Evolutionary conservation across 2,888 invertebrate species (phyloP), one percentile per base, ranked within the genome.

Genomic region (Eutolmus rufibarbis): DNA sequence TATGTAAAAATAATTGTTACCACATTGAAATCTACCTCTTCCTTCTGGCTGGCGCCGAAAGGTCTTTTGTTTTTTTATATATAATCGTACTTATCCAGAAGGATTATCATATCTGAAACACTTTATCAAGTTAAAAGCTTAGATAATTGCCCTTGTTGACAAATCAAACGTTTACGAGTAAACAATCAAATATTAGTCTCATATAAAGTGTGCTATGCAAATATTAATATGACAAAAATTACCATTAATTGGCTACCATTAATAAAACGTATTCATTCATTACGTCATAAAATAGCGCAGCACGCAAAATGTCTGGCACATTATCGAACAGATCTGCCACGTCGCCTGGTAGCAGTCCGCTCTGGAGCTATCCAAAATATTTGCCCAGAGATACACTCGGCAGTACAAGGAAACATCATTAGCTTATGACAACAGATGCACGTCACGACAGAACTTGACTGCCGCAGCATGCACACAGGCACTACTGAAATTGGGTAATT

Each of bases 351-450:
- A 66, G 28, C 66, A 66, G 66, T 66, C 4, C 66, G 66, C 23
- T 66, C 12, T 19, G 9, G 19, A 12, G 28, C 23, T 66, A 66
- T 66, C 76, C 76, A 87, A 46, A 82, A 87, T 87, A 87, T 87
- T 87, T 87, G 74, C 51, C 74, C 51, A 43, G 56, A 74, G 34
- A 81, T 81, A 74, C 76, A 74, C 74, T 74, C 82, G 51, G 51
- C 76, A 31, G 74, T 76, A 87, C 87, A 87, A 82, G 87, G 74
- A 87, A 87, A 87, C 82, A 87, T 87, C 87, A 87, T 87, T 87
- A 87, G 87, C 82, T 74, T 82, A 81, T 82, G 87, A 82, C 74
- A 87, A 82, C 87, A 87, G 74, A 81, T 81, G 79, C 81, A 74
- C 74, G 87, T 87, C 87, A 86, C 56, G 12, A 57, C 19, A 74